Percentiles rank a stretch among this genome's conserved stretches.
Evolutionary conservation across 2,888 invertebrate species (phyloP).

Genomic region (Scaptomyza tumidula): DNA sequence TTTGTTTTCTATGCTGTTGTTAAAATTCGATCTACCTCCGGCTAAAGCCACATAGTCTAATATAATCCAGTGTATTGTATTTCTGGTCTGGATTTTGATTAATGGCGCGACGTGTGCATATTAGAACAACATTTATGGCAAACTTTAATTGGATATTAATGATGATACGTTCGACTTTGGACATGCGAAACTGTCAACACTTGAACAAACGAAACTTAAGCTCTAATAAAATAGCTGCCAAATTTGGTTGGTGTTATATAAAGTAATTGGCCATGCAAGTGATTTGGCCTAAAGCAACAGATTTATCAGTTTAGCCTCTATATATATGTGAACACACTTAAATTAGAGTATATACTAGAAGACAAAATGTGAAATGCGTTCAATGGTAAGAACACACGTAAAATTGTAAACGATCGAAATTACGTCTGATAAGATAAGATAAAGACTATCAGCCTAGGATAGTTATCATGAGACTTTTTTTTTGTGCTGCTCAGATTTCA

Average conservation of each 20-base stretch:
- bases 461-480: neutral
- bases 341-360: neutral
- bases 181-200: constrained; percentile 53
- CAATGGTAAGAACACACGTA: no score
- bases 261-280: constrained; percentile 52
- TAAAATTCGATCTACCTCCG: constrained; percentile 17
- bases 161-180: constrained; percentile 60
- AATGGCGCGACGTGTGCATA: constrained; percentile 70
- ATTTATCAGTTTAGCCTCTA: constrained; percentile 16
- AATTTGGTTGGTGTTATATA: constrained; percentile 51
- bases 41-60: constrained; percentile 1
- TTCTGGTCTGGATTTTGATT: constrained; percentile 55
- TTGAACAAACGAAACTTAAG: constrained; percentile 29
- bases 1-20: neutral
- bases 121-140: constrained; percentile 72
- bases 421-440: neutral
- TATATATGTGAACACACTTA: neutral
- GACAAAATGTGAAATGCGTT: no score
- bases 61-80: constrained; percentile 17
- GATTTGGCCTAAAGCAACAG: constrained; percentile 18
- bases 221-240: constrained; percentile 53
- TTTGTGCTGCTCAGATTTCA: neutral
- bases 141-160: constrained; percentile 76
- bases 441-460: neutral
- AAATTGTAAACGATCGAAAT: no score